These are phyloP conservation scores for Thripadectes ignobilis DNA, from an alignment of 2,797 vertebrate genomes.

Conservation along the genomic window DNA sequence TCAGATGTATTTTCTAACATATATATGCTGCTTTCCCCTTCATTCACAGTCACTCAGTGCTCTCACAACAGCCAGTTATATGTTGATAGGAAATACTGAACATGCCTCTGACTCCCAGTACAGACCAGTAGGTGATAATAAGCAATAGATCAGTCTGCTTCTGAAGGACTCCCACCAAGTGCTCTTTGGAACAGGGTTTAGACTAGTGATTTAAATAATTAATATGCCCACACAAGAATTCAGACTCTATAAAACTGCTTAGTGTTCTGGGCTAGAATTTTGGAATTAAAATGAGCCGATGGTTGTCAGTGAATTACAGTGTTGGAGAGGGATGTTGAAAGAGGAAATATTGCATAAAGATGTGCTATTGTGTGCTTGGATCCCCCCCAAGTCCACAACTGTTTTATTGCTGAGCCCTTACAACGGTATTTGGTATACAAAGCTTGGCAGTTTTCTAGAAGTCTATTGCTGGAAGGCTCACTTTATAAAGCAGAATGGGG, in stretches of 20 bases:
- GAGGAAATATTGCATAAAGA: conserved; percentile 57
- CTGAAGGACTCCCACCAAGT: neutral
- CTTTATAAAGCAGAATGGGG: conserved; percentile 57
- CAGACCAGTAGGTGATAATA: neutral
- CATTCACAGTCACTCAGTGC: neutral
- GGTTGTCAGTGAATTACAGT: conserved; percentile 37
- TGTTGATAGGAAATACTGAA: neutral
- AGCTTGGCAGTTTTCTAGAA: conserved; percentile 29
- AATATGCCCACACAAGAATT: conserved; percentile 26
- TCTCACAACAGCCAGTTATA: neutral
- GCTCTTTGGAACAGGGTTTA: neutral
- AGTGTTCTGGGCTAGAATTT: conserved; percentile 2
- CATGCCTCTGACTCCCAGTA: neutral
- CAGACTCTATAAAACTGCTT: neutral
- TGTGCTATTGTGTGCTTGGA: conserved; percentile 48
- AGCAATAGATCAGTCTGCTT: neutral
- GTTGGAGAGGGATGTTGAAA: conserved; percentile 44
- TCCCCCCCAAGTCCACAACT: conserved; percentile 54
- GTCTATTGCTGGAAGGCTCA: conserved; percentile 55
- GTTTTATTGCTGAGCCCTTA: conserved; percentile 31
- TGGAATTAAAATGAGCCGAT: neutral
- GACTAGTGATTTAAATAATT: conserved; percentile 28
- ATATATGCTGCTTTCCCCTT: neutral
- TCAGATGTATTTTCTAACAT: neutral
- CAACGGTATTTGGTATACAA: conserved; percentile 43